A percentile compares a stretch with the other conserved stretches of the same genome.
These are phyloP conservation scores for Oncopodura yosiiana DNA, from an alignment of 1,140 invertebrate genomes.

Conservation along the genomic window DNA sequence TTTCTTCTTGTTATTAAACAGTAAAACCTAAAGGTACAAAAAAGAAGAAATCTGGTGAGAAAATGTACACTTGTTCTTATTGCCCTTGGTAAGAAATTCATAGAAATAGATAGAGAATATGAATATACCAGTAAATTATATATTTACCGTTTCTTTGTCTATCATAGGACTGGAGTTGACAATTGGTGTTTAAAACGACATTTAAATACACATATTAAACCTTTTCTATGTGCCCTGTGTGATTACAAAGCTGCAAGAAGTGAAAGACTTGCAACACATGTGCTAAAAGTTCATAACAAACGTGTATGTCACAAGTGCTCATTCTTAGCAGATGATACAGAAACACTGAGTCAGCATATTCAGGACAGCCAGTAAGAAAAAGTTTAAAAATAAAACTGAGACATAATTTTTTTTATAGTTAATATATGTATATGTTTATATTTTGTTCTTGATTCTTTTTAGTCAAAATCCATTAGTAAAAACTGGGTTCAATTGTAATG, in stretches of 20 bases:
- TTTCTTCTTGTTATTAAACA: neutral
- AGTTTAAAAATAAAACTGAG: neutral
- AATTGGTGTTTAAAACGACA: slow-evolving; percentile 87
- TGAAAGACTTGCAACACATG: slow-evolving; percentile 74
- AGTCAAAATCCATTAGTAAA: slow-evolving; percentile 36
- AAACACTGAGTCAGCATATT: slow-evolving; percentile 63
- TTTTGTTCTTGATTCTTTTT: slow-evolving; percentile 23
- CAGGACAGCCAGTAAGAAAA: slow-evolving; percentile 47
- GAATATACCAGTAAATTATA: too few species aligned
- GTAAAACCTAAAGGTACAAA: slow-evolving; percentile 42
- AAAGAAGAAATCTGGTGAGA: slow-evolving; percentile 43
- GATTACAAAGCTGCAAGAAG: slow-evolving; percentile 82
- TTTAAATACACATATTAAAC: slow-evolving; percentile 82
- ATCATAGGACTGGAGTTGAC: too few species aligned
- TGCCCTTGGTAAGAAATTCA: slow-evolving; percentile 83
- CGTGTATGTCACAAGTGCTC: slow-evolving; percentile 75
- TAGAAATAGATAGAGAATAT: too few species aligned
- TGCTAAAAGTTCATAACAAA: slow-evolving; percentile 82
- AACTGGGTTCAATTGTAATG: slow-evolving; percentile 37
- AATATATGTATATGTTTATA: neutral
- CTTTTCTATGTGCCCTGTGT: slow-evolving; percentile 75
- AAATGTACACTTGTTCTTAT: slow-evolving; percentile 68
- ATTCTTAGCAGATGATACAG: slow-evolving; percentile 68
- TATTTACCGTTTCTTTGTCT: too few species aligned
- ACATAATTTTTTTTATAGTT: neutral